Evolutionary conservation across 2,888 invertebrate species (phyloP), one percentile per base, ranked within the genome.

Genomic region (Stratiomys singularior): DNA sequence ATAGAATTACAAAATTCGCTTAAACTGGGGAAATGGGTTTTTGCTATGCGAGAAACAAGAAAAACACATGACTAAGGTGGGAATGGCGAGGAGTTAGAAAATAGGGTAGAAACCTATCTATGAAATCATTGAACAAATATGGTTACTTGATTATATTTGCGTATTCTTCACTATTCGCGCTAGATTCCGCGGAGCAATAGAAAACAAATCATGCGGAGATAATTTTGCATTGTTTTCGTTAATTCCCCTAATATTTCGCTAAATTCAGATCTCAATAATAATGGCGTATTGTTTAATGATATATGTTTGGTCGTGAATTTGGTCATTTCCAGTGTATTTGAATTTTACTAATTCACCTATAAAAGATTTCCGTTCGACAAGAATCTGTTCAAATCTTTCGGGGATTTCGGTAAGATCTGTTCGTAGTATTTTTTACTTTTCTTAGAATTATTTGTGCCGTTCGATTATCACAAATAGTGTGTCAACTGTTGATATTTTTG

Each of bases 261-360:
- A n/a, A 71, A 69, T 76, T 58, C 79, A 80, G 78, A 66, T 66
- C 66, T 78, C 76, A 52, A 78, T 77, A 78, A 69, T 78, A 76
- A 76, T 79, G 66, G 77, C 67, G 52, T 77, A 78, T 78, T 79
- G 79, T 79, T 74, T 60, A 37, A 74, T 69, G 67, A 69, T 76
- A 66, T 77, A 78, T 63, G 56, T 63, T 63, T 60, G 72, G 60
- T 25, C 64, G 69, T 46, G 52, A 76, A 30, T 77, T 77, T 77
- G 63, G 76, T 76, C 76, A 64, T 13, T 77, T 60, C 76, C 15
- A 15, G 46, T 1, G 13, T 52, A 52, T 47, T 23, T 28, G 18
- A 72, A 60, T 21, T 77, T 67, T 69, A 69, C 46, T 47, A 76
- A 60, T 60, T 79, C 78, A 72, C 76, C 79, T 79, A 79, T 79